These are phyloP conservation scores for Scomber japonicus DNA, from an alignment of 2,113 vertebrate genomes.

Conservation along the genomic window DNA sequence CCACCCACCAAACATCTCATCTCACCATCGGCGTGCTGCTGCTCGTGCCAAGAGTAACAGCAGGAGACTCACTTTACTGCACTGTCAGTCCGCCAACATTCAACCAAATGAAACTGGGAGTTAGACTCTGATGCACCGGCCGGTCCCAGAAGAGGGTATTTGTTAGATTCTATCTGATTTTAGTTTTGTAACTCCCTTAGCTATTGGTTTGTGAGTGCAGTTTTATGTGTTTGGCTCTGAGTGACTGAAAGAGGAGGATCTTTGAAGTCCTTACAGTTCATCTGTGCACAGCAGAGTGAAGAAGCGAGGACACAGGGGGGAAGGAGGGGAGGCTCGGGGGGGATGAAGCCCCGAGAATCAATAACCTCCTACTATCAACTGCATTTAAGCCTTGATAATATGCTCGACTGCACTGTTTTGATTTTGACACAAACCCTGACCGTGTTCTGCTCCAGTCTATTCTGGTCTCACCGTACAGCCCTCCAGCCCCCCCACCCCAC, in stretches of 20 bases:
- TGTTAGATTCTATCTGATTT: background rate
- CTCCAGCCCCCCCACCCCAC: background rate
- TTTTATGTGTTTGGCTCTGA: background rate
- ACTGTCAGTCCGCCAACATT: background rate
- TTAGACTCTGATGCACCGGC: background rate
- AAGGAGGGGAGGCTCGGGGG: constrained; percentile 8
- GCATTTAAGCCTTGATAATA: constrained; percentile 36
- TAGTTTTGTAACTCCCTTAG: no score
- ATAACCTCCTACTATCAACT: constrained; percentile 43
- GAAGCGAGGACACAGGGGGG: constrained; percentile 28
- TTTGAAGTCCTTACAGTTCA: constrained; percentile 19
- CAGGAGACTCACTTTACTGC: background rate
- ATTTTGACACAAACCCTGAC: constrained; percentile 22
- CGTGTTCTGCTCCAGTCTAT: constrained; percentile 8
- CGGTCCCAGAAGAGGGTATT: background rate
- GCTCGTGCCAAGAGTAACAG: background rate
- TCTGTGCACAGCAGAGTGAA: constrained; percentile 25
- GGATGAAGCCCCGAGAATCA: constrained; percentile 14
- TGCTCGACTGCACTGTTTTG: constrained; percentile 11
- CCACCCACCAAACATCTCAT: constrained; percentile 40
- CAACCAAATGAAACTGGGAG: background rate
- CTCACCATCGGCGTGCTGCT: constrained; percentile 13
- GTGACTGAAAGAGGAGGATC: background rate
- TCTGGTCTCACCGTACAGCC: background rate
- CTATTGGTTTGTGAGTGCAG: no score